Percentiles rank a stretch among this genome's conserved stretches.
These are phyloP conservation scores for Hoplodrina blanda DNA, from an alignment of 2,888 invertebrate species.

Conservation along the genomic window DNA sequence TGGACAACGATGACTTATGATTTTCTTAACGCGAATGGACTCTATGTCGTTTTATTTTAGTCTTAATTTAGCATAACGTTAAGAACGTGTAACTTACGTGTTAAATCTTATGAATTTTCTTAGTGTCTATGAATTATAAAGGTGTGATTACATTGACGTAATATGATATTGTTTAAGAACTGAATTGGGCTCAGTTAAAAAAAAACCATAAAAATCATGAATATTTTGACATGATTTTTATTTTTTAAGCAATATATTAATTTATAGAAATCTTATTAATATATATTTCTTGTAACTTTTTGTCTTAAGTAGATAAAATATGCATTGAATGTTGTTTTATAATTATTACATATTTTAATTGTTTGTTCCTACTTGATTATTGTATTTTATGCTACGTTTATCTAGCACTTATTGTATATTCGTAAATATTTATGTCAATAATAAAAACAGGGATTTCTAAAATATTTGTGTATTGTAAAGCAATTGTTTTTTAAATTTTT, in stretches of 20 bases:
- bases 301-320: no score
- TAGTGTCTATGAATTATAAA: conserved; percentile 54
- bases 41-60: not conserved
- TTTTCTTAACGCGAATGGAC: no score
- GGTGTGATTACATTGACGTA: conserved; percentile 18
- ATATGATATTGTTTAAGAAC: conserved; percentile 14
- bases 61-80: conserved; percentile 30
- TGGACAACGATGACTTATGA: no score
- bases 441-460: conserved; percentile 49
- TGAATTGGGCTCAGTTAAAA: not conserved
- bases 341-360: not conserved
- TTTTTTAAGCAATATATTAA: conserved; percentile 17
- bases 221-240: not conserved
- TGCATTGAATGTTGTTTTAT: not conserved
- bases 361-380: conserved; percentile 1
- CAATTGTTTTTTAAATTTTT: not conserved
- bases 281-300: not conserved
- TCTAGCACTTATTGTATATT: not conserved
- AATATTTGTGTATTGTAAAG: conserved; percentile 8
- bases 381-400: not conserved
- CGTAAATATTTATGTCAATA: conserved; percentile 39
- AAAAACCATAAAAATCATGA: not conserved
- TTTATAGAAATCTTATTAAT: no score
- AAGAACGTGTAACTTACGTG: conserved; percentile 41
- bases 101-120: conserved; percentile 66